phyloP scores from a whole-genome alignment of 92 coral and sea anemone genomes.

The Blastomussa wellsi region DNA sequence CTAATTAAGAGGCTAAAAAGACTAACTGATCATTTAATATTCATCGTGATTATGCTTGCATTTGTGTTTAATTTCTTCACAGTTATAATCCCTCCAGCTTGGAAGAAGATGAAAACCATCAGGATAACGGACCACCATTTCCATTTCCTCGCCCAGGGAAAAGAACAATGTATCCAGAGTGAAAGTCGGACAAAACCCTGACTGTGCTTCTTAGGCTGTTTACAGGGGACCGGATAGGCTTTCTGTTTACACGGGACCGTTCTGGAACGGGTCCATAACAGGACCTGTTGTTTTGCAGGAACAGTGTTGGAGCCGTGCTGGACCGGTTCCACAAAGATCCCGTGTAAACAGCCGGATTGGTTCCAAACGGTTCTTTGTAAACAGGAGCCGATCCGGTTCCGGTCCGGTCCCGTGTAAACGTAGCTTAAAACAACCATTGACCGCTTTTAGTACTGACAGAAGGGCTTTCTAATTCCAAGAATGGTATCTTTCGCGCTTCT shows the following conservation, averaged over 20 bases:
- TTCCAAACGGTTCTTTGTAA: too few species aligned
- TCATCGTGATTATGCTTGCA: neutral
- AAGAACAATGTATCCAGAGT: neutral
- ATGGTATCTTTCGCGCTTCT: neutral
- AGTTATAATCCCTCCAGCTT: neutral
- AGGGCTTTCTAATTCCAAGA: neutral
- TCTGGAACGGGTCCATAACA: too few species aligned
- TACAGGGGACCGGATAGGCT: too few species aligned
- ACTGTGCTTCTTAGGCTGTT: neutral
- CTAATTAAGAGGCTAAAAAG: too few species aligned
- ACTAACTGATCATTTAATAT: neutral
- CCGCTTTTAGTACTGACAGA: neutral
- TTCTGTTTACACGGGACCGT: too few species aligned
- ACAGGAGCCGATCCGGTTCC: too few species aligned
- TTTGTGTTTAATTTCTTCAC: neutral
- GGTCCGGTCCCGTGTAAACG: too few species aligned
- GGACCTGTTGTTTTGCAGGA: too few species aligned
- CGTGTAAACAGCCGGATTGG: too few species aligned
- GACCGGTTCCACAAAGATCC: too few species aligned
- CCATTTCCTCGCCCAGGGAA: constrained; percentile 21
- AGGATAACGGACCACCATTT: neutral
- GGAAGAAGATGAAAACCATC: neutral
- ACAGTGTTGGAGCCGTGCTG: too few species aligned
- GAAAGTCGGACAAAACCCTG: neutral
- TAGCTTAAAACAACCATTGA: neutral